Percentiles rank a stretch among this genome's conserved stretches.
phyloP scores from a whole-genome alignment of 2,888 invertebrate species.

The Anthophora plumipes region DNA sequence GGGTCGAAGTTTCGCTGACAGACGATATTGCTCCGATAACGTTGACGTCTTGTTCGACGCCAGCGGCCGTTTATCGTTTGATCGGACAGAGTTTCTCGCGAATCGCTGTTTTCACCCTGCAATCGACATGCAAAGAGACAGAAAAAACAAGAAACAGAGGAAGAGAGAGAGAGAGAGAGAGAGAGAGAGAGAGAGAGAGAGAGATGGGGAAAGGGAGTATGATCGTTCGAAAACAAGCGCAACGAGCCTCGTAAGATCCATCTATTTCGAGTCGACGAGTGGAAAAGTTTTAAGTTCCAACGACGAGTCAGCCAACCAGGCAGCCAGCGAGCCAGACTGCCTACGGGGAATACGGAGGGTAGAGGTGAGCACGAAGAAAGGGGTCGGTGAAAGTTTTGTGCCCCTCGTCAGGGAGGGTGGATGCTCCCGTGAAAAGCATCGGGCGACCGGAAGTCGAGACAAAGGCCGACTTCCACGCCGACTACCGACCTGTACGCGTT shows the following conservation, averaged over 20 bases:
- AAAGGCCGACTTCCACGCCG: conserved; percentile 75
- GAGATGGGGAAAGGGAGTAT: not conserved
- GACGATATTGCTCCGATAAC: conserved; percentile 26
- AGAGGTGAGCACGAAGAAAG: conserved; percentile 58
- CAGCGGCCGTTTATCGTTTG: conserved; percentile 9
- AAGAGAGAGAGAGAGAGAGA: not conserved
- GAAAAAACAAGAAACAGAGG: not conserved
- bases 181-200: not conserved
- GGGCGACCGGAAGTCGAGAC: conserved; percentile 75
- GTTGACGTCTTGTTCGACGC: conserved; percentile 41
- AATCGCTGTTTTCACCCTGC: conserved; percentile 20
- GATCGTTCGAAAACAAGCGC: conserved; percentile 44
- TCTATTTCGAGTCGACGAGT: conserved; percentile 60
- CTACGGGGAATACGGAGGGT: conserved; percentile 51
- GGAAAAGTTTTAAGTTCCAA: conserved; percentile 60
- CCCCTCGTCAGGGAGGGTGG: conserved; percentile 65
- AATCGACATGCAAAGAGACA: not conserved
- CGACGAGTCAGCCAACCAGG: conserved; percentile 46
- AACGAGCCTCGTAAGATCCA: conserved; percentile 52
- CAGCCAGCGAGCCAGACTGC: conserved; percentile 51
- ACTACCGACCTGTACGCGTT: conserved; percentile 56
- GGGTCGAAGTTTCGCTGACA: not conserved
- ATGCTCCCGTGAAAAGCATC: conserved; percentile 69
- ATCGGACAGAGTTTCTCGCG: not conserved
- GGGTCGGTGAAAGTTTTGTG: conserved; percentile 76